A percentile compares a stretch with the other conserved stretches of the same genome.
phyloP scores from a whole-genome alignment of 2,797 vertebrate genomes.

The Cryptoblepharus egeriae region DNA sequence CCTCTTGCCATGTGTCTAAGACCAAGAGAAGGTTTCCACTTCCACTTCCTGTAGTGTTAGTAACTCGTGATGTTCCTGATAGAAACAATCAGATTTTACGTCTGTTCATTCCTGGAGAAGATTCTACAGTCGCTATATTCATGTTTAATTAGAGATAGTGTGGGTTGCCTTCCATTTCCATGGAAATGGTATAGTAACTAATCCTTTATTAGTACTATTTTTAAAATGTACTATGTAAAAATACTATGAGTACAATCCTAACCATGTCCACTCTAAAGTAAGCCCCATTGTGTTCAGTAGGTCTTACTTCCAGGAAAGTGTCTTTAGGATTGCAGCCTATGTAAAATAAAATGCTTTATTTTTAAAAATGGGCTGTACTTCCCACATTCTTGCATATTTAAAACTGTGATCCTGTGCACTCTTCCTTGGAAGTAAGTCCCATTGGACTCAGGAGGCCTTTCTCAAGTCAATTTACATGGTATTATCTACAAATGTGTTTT shows the following conservation, averaged over 20 bases:
- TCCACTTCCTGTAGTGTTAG: not conserved
- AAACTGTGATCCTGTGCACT: not conserved
- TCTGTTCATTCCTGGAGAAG: constrained; percentile 21
- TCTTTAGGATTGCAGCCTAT: too few species aligned
- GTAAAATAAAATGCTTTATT: too few species aligned
- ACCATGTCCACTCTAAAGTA: too few species aligned
- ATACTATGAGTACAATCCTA: too few species aligned
- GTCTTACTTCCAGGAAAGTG: too few species aligned
- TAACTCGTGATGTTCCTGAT: not conserved
- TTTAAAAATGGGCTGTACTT: not conserved
- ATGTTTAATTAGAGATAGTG: constrained; percentile 13
- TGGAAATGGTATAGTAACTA: not conserved
- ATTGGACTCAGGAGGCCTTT: not conserved
- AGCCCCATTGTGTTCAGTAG: too few species aligned
- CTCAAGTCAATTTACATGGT: too few species aligned
- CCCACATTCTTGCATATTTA: not conserved
- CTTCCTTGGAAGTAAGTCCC: not conserved
- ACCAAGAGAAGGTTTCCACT: constrained; percentile 2
- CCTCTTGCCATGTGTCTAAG: not conserved
- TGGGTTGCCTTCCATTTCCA: not conserved
- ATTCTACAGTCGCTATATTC: constrained; percentile 20
- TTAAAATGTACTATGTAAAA: too few species aligned
- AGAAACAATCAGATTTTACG: not conserved
- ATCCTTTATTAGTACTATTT: constrained; percentile 11
- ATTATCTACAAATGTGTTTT: too few species aligned